phyloP scores from a whole-genome alignment of 2,113 vertebrate genomes.

The Trochalopteron elliotii region DNA sequence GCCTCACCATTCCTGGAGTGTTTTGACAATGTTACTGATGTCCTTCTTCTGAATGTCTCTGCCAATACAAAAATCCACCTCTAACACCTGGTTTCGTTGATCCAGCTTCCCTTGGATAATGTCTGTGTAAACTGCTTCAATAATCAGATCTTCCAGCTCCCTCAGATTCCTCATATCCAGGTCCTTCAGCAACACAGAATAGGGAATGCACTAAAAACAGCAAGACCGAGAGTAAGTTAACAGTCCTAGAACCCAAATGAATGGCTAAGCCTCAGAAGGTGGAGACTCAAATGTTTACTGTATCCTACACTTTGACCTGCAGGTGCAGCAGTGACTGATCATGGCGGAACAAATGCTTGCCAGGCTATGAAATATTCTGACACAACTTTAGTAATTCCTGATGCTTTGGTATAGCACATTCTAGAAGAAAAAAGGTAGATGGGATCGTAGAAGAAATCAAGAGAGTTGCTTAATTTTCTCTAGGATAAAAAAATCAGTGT shows the following conservation, averaged over 20 bases:
- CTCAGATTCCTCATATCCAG: conserved; percentile 97
- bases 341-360: not conserved
- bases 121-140: conserved; percentile 98
- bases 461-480: not conserved
- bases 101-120: conserved; percentile 98
- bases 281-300: not conserved
- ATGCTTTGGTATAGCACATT: not conserved
- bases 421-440: not conserved
- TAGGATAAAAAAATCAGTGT: not conserved
- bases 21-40: conserved; percentile 80
- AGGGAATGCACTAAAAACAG: conserved; percentile 86
- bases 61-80: conserved; percentile 86
- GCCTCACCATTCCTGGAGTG: conserved; percentile 83
- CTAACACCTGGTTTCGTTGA: conserved; percentile 96
- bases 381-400: not conserved
- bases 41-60: conserved; percentile 82
- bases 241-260: not conserved
- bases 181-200: conserved; percentile 95
- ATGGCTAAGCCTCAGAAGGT: not conserved
- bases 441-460: not conserved
- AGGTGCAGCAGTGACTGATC: not conserved
- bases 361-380: not conserved
- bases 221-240: conserved; percentile 2
- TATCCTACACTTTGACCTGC: not conserved
- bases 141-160: conserved; percentile 96